phyloP scores from a whole-genome alignment of 1,140 invertebrate genomes.

The Contarinia nasturtii region DNA sequence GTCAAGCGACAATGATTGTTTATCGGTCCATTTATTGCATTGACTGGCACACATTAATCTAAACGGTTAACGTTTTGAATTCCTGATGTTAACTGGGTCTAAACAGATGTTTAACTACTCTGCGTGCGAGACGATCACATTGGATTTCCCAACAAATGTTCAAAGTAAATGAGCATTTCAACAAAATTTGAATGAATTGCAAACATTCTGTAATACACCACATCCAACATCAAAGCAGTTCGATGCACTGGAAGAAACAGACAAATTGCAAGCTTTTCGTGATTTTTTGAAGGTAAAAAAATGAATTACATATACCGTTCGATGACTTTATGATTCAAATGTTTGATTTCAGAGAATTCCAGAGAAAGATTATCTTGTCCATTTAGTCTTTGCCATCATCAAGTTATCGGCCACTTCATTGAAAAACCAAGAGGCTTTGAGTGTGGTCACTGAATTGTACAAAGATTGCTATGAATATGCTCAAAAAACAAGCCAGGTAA shows the following conservation, averaged over 20 bases:
- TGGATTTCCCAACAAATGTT: no score
- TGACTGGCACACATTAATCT: no score
- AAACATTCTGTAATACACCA: conserved; percentile 16
- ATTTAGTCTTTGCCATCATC: conserved; percentile 30
- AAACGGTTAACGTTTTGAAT: no score
- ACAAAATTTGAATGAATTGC: no score
- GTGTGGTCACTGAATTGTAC: conserved; percentile 32
- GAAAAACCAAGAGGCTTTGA: conserved; percentile 29
- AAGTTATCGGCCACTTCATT: conserved; percentile 36
- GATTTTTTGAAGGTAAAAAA: conserved; percentile 18
- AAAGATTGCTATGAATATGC: conserved; percentile 36
- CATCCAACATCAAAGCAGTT: conserved; percentile 15
- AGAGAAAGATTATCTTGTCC: conserved; percentile 24
- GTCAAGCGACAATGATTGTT: no score
- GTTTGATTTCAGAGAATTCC: conserved; percentile 20
- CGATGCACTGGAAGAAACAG: conserved; percentile 9
- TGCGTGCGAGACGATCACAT: no score
- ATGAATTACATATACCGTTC: no score
- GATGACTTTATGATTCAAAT: no score
- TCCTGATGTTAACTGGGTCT: no score
- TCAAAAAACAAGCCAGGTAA: conserved; percentile 16
- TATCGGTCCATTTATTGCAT: no score
- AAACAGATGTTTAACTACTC: no score
- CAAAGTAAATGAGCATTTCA: no score
- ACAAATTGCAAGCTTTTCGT: conserved; percentile 20